phyloP scores from a whole-genome alignment of 2,113 vertebrate species.

The Drymodes brunneopygia region DNA sequence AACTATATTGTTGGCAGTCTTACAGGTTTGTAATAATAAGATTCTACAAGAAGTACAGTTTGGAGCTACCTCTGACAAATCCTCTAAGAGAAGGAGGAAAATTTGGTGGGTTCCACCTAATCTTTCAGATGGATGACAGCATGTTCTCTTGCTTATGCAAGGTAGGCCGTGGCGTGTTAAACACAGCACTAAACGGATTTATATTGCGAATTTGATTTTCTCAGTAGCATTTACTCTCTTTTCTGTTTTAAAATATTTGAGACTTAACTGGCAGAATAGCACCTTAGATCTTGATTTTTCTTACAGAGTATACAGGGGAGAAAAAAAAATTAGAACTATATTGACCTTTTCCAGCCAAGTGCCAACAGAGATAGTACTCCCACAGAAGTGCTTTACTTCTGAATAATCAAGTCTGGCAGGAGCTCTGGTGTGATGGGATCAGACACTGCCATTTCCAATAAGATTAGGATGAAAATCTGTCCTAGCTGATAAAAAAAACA shows the following conservation, averaged over 20 bases:
- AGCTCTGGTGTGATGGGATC: conserved; percentile 18
- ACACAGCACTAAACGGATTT: background rate
- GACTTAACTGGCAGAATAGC: background rate
- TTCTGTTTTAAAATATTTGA: background rate
- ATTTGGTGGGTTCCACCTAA: background rate
- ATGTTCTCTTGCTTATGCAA: background rate
- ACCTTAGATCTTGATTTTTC: background rate
- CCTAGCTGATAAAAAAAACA: background rate
- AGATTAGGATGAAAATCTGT: conserved; percentile 36
- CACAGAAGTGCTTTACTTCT: conserved; percentile 19
- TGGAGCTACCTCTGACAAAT: background rate
- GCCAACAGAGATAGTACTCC: background rate
- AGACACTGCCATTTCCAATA: conserved; percentile 19
- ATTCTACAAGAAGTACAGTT: background rate
- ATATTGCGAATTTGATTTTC: background rate
- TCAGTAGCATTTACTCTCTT: background rate
- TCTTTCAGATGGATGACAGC: background rate
- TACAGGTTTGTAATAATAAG: background rate
- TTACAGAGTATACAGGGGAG: background rate
- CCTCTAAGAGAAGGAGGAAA: background rate
- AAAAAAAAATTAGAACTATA: background rate
- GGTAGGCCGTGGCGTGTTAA: background rate
- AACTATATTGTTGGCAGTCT: background rate
- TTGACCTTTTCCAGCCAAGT: conserved; percentile 34
- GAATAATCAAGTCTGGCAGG: conserved; percentile 44